Percentiles rank a stretch among this genome's conserved stretches.
phyloP scores from a whole-genome alignment of 2,113 vertebrate genomes.

The Agapornis roseicollis region DNA sequence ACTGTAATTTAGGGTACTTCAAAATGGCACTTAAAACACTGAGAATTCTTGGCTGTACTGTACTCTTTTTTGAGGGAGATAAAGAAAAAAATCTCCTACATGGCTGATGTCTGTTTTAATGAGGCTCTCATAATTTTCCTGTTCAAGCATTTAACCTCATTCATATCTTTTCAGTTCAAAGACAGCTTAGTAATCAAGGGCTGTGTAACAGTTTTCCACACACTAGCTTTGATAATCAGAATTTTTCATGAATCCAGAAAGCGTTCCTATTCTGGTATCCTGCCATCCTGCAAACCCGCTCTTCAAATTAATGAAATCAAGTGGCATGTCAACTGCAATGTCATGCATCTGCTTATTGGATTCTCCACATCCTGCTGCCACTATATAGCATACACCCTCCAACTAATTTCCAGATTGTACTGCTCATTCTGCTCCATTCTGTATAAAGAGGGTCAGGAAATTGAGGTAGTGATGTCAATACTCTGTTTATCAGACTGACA shows the following conservation, averaged over 20 bases:
- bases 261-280: not conserved
- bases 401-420: not conserved
- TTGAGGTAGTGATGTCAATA: not conserved
- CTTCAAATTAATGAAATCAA: not conserved
- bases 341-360: not conserved
- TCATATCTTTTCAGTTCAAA: slow-evolving; percentile 34
- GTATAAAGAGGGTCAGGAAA: not conserved
- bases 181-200: not conserved
- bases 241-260: slow-evolving; percentile 13
- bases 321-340: not conserved
- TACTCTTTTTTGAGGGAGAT: not conserved
- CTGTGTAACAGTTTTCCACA: slow-evolving; percentile 9
- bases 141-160: slow-evolving; percentile 1
- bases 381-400: not conserved
- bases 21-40: not conserved
- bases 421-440: not conserved
- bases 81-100: not conserved
- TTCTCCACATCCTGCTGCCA: slow-evolving; percentile 6
- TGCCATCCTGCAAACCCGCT: not conserved
- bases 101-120: not conserved
- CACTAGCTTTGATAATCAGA: not conserved
- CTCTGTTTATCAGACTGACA: slow-evolving; percentile 6
- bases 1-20: slow-evolving; percentile 23
- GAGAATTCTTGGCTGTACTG: not conserved
- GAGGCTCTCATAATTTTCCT: slow-evolving; percentile 26